Base-by-base conservation (phyloP, 2,113 vertebrate genomes). In the Oryzias melastigma region DNA sequence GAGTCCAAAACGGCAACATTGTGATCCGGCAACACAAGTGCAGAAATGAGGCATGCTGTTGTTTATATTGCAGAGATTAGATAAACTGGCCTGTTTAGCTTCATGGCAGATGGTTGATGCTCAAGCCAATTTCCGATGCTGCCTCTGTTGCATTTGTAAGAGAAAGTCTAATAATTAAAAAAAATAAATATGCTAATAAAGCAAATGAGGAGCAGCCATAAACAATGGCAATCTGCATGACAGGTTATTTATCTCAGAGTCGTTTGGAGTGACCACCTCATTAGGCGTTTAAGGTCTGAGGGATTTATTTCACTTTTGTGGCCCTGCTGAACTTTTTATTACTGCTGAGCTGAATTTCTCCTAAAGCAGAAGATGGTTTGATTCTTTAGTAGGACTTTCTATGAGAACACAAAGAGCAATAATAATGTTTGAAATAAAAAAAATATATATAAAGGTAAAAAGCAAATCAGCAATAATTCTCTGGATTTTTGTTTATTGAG, bases 51-150 rank as follows among this genome's bases (percentile, higher is more conserved):
- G 78, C 89, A 90, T 93, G 92, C 86, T 92, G 90, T 85, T 91
- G 91, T 91, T 96, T 94, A 93, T 90, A 85, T 85, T 92, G 92
- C 86, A 76, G 87, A 94, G 93, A 94, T 94, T 93, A 94, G 93
- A 95, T 94, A 93, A 93, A 95, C 90, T 91, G 91, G 92, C 87
- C 90, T 93, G 91, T 94, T 94, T 94, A 87, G 92, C 89, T 89
- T 91, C 90, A 81, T 92, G 91, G 92, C 94, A 95, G 92, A 94
- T 93, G 92, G 92, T 85, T 85, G 93, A 89, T 88, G 85, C 88
- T 92, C 88, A 92, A 94, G 91, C 90, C 92, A 93, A 90, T 94
- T 92, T 92, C 88, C 91, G 89, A 82, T 80, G 83, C 88, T 88
- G 81, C 89, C 85, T 87, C 88, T 85, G 80, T 91, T 88, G 76